These are phyloP conservation scores for Diplogasteroides magnus DNA, from an alignment of 1,140 invertebrate species.

Conservation along the genomic window DNA sequence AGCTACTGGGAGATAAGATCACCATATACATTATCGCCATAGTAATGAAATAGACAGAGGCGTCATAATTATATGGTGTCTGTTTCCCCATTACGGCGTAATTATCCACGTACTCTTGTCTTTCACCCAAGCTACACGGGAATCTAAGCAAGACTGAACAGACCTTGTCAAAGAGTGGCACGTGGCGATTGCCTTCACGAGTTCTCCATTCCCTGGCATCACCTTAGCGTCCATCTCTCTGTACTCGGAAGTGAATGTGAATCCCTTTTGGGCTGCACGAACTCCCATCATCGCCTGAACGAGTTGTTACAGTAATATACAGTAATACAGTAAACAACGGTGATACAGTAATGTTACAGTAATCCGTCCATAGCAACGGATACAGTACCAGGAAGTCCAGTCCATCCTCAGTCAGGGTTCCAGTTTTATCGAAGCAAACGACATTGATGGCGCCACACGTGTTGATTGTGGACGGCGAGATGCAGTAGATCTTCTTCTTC, in stretches of 20 bases:
- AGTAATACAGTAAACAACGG: too few relatives aligned
- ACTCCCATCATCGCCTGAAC: constrained; percentile 67
- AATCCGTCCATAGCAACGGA: background rate
- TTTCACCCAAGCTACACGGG: too few relatives aligned
- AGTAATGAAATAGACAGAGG: too few relatives aligned
- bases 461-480: constrained; percentile 80
- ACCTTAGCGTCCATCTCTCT: constrained; percentile 8
- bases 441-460: constrained; percentile 85
- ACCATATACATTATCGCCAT: too few relatives aligned
- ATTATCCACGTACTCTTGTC: too few relatives aligned
- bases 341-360: too few relatives aligned
- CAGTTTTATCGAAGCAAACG: constrained; percentile 83
- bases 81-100: too few relatives aligned
- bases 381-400: constrained; percentile 70
- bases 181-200: constrained; percentile 51
- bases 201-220: constrained; percentile 39
- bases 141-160: too few relatives aligned
- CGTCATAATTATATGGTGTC: too few relatives aligned
- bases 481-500: constrained; percentile 78
- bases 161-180: constrained; percentile 48
- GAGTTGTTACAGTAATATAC: too few relatives aligned
- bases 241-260: constrained; percentile 9
- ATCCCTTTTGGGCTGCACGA: background rate
- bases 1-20: too few relatives aligned
- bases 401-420: constrained; percentile 87